phyloP scores from a whole-genome alignment of 2,113 vertebrate genomes.

The Scomber scombrus region DNA sequence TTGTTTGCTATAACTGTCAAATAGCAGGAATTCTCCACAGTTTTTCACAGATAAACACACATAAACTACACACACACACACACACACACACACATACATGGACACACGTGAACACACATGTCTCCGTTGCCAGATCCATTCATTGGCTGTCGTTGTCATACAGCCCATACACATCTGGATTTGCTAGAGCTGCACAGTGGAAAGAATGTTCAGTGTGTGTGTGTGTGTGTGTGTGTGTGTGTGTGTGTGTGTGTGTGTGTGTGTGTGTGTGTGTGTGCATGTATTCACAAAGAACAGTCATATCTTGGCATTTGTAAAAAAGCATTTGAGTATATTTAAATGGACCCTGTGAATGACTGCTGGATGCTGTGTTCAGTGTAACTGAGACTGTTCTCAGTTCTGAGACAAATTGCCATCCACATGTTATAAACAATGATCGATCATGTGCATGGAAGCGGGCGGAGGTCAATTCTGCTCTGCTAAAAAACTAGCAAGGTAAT shows the following conservation, averaged over 20 bases:
- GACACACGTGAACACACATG: background rate
- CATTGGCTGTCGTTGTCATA: conserved; percentile 26
- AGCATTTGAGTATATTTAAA: conserved; percentile 5
- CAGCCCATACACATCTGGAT: conserved; percentile 61
- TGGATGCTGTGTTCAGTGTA: background rate
- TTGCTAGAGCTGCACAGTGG: conserved; percentile 31
- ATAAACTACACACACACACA: background rate
- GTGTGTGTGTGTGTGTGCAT: background rate
- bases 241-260: background rate
- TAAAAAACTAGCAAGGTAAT: background rate
- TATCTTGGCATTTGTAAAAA: conserved; percentile 20
- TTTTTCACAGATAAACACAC: background rate
- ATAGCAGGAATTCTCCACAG: background rate
- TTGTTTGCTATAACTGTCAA: conserved; percentile 23
- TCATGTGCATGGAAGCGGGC: too few species aligned
- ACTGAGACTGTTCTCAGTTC: background rate
- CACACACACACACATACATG: background rate
- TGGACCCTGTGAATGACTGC: background rate
- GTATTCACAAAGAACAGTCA: background rate
- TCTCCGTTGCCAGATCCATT: conserved; percentile 15
- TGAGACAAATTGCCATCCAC: too few species aligned
- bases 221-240: background rate
- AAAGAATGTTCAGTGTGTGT: conserved; percentile 38
- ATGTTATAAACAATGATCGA: too few species aligned
- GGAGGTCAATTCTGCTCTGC: background rate